Conservation (phyloP, 1,140 invertebrate species). For the Psix sp. region DNA sequence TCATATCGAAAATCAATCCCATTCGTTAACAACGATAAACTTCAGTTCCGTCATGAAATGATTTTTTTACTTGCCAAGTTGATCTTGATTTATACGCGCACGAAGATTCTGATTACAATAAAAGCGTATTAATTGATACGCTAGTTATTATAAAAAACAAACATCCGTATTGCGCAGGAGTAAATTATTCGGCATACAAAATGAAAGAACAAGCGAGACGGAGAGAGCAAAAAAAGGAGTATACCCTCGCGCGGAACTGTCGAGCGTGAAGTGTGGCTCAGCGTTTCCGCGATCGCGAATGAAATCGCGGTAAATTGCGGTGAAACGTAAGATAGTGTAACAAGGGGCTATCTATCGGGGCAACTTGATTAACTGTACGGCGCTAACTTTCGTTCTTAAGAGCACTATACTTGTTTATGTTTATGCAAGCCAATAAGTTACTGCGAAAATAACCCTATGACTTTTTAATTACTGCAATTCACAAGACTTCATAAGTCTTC, state of each 20-base stretch:
- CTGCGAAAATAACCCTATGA: conserved; percentile 18
- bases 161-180: conserved; percentile 33
- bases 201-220: neutral
- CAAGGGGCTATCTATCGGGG: conserved; percentile 57
- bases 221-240: conserved; percentile 9
- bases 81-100: too few species aligned
- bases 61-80: too few species aligned
- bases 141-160: conserved; percentile 32
- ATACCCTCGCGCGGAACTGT: conserved; percentile 16
- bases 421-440: conserved; percentile 7
- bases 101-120: too few species aligned
- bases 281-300: conserved; percentile 50
- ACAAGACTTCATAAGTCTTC: too few species aligned
- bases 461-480: conserved; percentile 33
- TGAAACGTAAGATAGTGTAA: conserved; percentile 59
- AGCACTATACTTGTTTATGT: conserved; percentile 25
- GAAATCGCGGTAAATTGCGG: conserved; percentile 54
- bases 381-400: conserved; percentile 50
- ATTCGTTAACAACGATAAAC: too few species aligned
- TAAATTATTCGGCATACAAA: conserved; percentile 31
- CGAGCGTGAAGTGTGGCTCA: conserved; percentile 48
- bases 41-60: too few species aligned
- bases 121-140: too few species aligned
- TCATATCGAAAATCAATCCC: too few species aligned
- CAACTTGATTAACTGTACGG: conserved; percentile 55